These are phyloP conservation scores for Pachyramphus minor DNA, from an alignment of 2,113 vertebrate species.

Conservation along the genomic window DNA sequence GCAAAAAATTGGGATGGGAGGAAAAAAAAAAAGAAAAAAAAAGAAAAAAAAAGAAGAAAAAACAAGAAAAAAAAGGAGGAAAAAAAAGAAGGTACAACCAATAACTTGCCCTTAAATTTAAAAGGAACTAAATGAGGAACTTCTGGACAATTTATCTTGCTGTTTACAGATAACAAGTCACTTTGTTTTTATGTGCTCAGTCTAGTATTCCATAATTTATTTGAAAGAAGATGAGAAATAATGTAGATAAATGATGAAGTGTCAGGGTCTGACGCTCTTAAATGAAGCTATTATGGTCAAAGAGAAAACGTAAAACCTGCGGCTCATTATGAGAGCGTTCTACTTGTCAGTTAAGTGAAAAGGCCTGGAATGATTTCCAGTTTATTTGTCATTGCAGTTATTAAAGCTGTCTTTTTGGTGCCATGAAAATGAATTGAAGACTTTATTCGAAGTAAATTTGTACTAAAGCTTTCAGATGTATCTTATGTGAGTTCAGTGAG, in stretches of 20 bases:
- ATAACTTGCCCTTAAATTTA: constrained; percentile 81
- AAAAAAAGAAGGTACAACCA: constrained; percentile 71
- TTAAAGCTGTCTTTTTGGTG: constrained; percentile 91
- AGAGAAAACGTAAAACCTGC: constrained; percentile 86
- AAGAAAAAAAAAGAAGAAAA: neutral
- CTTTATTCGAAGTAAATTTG: constrained; percentile 87
- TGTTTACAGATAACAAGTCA: constrained; percentile 89
- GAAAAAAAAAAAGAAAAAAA: too few species aligned
- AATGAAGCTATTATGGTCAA: constrained; percentile 90
- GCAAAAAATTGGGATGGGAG: constrained; percentile 65
- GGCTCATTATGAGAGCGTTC: constrained; percentile 91
- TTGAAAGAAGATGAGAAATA: constrained; percentile 91
- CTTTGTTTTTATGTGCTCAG: constrained; percentile 90
- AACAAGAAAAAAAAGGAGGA: neutral
- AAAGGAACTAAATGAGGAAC: constrained; percentile 83
- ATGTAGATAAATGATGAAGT: constrained; percentile 92
- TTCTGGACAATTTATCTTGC: constrained; percentile 88
- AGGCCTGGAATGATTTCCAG: constrained; percentile 87
- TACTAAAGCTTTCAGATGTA: constrained; percentile 86
- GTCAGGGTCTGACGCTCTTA: constrained; percentile 89
- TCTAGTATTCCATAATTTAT: constrained; percentile 90
- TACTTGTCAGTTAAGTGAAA: constrained; percentile 90
- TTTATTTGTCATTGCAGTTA: constrained; percentile 94
- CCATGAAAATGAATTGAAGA: constrained; percentile 87
- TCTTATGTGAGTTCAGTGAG: constrained; percentile 85